These are phyloP conservation scores for Dasypus novemcinctus DNA, from an alignment of 2,113 vertebrate genomes.

Conservation along the genomic window DNA sequence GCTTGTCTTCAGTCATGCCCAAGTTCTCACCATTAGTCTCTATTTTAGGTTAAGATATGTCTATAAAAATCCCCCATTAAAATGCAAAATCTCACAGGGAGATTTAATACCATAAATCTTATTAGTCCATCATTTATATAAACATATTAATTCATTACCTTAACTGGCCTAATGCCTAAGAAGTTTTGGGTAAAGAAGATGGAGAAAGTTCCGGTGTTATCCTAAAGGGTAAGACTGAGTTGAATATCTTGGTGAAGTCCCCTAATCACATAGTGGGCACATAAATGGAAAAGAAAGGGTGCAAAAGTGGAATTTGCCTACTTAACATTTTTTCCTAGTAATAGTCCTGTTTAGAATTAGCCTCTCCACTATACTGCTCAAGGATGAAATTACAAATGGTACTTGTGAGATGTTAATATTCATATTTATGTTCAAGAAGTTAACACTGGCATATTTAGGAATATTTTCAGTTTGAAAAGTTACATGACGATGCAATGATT, in stretches of 20 bases:
- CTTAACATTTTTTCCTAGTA: not conserved
- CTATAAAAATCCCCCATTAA: slow-evolving; percentile 22
- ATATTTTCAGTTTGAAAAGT: slow-evolving; percentile 50
- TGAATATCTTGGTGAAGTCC: not conserved
- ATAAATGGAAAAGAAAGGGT: not conserved
- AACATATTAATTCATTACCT: not conserved
- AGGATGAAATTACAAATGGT: slow-evolving; percentile 56
- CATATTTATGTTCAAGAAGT: slow-evolving; percentile 47
- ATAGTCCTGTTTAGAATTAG: slow-evolving; percentile 33
- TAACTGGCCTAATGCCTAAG: not conserved
- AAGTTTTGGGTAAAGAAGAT: not conserved
- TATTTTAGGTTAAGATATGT: not conserved
- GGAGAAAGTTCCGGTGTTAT: not conserved
- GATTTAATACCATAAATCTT: not conserved
- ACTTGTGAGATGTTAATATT: not conserved
- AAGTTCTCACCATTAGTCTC: not conserved
- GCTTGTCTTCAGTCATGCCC: not conserved
- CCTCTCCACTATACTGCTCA: slow-evolving; percentile 16
- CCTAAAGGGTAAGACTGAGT: slow-evolving; percentile 2
- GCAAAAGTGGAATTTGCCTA: not conserved
- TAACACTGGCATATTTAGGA: slow-evolving; percentile 45
- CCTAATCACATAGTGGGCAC: not conserved
- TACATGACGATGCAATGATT: slow-evolving; percentile 3
- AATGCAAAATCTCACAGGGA: not conserved
- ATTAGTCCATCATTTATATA: slow-evolving; percentile 12